These are phyloP conservation scores for Odontocolon sp. DNA, from an alignment of 2,888 invertebrate species.

Conservation along the genomic window DNA sequence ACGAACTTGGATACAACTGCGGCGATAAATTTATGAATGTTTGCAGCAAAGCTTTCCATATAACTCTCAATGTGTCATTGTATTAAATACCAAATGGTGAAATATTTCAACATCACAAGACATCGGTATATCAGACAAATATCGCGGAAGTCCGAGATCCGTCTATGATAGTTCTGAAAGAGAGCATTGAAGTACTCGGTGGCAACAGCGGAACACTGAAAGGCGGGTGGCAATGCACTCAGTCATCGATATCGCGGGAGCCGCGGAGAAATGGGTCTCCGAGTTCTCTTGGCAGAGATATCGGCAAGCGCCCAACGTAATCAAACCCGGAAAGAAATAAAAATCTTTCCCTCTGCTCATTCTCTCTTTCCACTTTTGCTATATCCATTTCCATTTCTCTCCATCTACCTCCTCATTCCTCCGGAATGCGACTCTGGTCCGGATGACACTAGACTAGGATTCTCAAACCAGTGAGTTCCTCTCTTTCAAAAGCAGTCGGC, in stretches of 20 bases:
- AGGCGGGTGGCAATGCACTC: background rate
- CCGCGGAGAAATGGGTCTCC: constrained; percentile 2
- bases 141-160: constrained; percentile 2
- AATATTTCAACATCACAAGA: no score
- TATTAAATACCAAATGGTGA: no score
- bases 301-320: constrained; percentile 2
- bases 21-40: no score
- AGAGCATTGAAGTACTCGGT: background rate
- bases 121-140: background rate
- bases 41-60: no score
- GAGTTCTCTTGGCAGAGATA: constrained; percentile 6
- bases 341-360: background rate
- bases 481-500: background rate
- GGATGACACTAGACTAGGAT: background rate
- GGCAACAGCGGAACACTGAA: background rate
- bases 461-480: background rate
- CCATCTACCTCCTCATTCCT: background rate
- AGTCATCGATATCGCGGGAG: constrained; percentile 17
- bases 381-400: constrained; percentile 22
- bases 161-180: background rate
- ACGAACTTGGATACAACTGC: no score
- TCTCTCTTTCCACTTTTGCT: background rate
- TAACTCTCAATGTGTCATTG: no score
- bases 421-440: background rate
- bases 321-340: constrained; percentile 20